These are phyloP conservation scores for Heliconius eleuchia DNA, from an alignment of 1,140 invertebrate genomes.

Conservation along the genomic window DNA sequence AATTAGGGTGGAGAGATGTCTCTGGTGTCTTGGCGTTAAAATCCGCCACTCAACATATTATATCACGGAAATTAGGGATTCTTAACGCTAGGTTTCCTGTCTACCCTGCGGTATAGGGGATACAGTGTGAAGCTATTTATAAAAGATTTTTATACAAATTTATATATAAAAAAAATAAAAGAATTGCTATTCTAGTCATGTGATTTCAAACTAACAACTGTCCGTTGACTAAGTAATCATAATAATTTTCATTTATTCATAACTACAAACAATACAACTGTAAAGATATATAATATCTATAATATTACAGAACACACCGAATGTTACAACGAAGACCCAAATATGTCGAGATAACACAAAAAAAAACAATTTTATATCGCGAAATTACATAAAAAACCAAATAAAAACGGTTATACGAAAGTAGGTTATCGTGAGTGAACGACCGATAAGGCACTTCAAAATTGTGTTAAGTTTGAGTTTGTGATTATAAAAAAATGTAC, in stretches of 20 bases:
- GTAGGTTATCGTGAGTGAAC: slow-evolving; percentile 41
- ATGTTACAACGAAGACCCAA: slow-evolving; percentile 8
- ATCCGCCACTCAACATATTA: too few species aligned
- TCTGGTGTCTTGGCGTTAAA: too few species aligned
- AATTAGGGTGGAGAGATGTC: too few species aligned
- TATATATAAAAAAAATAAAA: neutral
- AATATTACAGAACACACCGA: neutral
- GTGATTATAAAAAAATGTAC: slow-evolving; percentile 13
- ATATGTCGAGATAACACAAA: slow-evolving; percentile 7
- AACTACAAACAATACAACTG: neutral
- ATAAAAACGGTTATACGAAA: slow-evolving; percentile 27
- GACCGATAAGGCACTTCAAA: slow-evolving; percentile 35
- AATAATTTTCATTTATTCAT: neutral
- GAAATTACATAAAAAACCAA: slow-evolving; percentile 38
- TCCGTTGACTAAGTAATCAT: too few species aligned
- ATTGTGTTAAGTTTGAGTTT: slow-evolving; percentile 21
- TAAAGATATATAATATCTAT: neutral
- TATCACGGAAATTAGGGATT: neutral
- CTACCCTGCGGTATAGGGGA: neutral
- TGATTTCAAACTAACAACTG: too few species aligned
- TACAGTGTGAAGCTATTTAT: neutral
- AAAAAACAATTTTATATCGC: neutral
- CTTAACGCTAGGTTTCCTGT: neutral
- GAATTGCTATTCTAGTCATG: neutral
- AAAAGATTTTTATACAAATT: too few species aligned